Evolutionary conservation across 1,140 invertebrate species (phyloP), one percentile per base, ranked within the genome.

Genomic region (Megalopta genalis): DNA sequence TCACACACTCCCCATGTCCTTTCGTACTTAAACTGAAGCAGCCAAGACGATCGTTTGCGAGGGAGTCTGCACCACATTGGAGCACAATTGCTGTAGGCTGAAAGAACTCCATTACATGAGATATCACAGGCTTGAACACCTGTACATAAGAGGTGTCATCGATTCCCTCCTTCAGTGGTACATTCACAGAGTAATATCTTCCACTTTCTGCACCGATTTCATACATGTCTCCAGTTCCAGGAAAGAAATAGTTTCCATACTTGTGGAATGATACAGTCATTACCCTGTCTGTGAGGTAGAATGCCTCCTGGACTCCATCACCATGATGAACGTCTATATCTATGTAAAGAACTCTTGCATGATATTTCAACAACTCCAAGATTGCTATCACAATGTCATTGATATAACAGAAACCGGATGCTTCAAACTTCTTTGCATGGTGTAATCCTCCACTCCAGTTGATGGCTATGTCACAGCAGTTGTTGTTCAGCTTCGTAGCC

Each of bases 201-300:
- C 98, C 98, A 90, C 96, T 96, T 89, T 99, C 98, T 3, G 97
- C 96, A 5, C 98, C 98, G 68, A 98, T 96, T 93, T 99, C 98
- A 90, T 98, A 99, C 98, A 99, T 99, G 91, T 99, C 98, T 1
- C 99, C 98, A 16, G 98, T 99, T 1, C 98, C 98, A 1, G 99
- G 99, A 89, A 99, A 99, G 91, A 99, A 99, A 87, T 97, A 99
- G 89, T 99, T 98, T 10, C 99, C 99, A 93, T 99, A 99, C 93
- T 99, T 99, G 90, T 99, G 99, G 92, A 99, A 99, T 25, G 98
- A 99, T 2, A 99, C 98, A 0, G 99, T 99, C 99, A 99, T 99
- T 0, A 99, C 99, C 65, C 99, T 93, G 92, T 99, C 99, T 0
- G 99, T 99, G 1, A 99, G 93, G 90, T 99, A 99, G 93, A 99